Evolutionary conservation across 2,888 invertebrate genomes (phyloP).

Genomic region (Aelia acuminata): DNA sequence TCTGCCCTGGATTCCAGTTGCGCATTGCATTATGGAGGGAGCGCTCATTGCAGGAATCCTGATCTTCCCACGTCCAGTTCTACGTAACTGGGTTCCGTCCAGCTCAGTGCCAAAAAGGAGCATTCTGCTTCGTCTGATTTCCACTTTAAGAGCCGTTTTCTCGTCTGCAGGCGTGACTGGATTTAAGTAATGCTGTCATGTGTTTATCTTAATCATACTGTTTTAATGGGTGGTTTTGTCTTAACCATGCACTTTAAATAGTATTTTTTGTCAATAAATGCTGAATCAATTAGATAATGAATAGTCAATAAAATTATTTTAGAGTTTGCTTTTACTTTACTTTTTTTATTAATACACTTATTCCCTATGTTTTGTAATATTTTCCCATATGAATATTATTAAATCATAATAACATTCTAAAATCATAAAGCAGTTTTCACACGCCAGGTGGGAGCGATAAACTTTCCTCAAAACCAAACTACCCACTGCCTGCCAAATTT

Average conservation of each 20-base stretch:
- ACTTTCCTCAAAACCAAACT: not conserved
- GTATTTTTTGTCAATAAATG: too few species aligned
- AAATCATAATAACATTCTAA: too few species aligned
- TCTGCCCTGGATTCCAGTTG: conserved; percentile 6
- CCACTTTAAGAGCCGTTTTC: not conserved
- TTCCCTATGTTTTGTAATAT: not conserved
- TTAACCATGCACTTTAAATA: too few species aligned
- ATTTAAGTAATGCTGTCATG: not conserved
- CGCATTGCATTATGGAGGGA: not conserved
- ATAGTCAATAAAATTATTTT: too few species aligned
- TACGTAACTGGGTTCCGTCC: not conserved
- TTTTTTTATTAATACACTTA: not conserved
- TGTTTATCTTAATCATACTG: not conserved
- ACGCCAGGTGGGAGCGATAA: not conserved
- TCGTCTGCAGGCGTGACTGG: not conserved
- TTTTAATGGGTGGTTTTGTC: too few species aligned
- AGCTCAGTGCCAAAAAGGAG: conserved; percentile 9
- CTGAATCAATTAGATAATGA: too few species aligned
- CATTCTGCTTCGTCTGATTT: not conserved
- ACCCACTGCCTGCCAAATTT: not conserved
- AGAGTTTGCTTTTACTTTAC: not conserved
- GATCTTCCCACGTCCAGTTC: not conserved
- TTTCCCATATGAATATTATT: too few species aligned
- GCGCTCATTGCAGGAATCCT: conserved; percentile 1
- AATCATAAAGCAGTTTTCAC: not conserved